These are phyloP conservation scores for Heteractis magnifica DNA, from an alignment of 92 coral and sea anemone genomes.

Conservation along the genomic window DNA sequence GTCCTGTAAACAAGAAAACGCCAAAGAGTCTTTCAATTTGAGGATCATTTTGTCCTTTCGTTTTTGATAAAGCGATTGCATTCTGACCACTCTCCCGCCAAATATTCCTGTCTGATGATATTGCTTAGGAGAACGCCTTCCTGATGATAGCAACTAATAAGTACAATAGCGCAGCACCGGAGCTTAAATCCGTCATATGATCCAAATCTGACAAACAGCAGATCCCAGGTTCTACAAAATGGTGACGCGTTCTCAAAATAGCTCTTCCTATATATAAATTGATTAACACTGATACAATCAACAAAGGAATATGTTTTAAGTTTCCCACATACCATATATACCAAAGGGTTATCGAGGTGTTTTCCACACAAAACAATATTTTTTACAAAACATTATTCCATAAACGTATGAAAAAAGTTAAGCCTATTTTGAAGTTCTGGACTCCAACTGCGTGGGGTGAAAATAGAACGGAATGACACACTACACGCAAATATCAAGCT, in stretches of 20 bases:
- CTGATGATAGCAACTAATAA: background rate
- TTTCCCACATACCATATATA: too few relatives aligned
- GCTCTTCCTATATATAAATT: background rate
- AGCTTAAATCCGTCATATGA: background rate
- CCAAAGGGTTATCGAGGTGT: too few relatives aligned
- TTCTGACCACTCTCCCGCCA: background rate
- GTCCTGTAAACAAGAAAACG: constrained; percentile 15
- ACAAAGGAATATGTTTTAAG: background rate
- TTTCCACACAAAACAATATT: too few relatives aligned
- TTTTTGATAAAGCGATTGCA: background rate
- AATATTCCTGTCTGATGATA: background rate
- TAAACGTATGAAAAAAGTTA: background rate
- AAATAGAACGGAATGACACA: background rate
- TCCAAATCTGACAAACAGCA: background rate
- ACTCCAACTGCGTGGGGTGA: background rate
- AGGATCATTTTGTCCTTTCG: background rate
- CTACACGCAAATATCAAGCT: background rate
- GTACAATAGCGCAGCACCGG: background rate
- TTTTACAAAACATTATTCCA: background rate
- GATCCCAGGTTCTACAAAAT: background rate
- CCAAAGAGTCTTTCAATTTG: background rate
- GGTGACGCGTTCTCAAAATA: background rate
- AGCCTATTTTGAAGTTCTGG: background rate
- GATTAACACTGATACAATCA: background rate
- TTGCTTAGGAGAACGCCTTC: background rate